Conservation (phyloP, 2,888 invertebrate species). For the Dysmachus trigonus region DNA sequence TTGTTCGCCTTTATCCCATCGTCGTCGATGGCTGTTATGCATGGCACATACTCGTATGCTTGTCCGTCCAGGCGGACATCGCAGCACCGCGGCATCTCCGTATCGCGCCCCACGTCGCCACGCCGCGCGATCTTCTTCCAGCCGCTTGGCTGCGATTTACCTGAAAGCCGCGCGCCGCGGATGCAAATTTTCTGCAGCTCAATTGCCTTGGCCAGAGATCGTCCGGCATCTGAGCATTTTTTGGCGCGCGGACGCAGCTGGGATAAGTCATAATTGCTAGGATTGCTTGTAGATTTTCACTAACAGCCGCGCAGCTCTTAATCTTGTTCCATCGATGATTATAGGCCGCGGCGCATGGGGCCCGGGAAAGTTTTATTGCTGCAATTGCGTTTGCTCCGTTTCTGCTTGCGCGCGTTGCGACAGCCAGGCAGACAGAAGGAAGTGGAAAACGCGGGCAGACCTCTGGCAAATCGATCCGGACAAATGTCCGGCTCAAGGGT, state of each 20-base stretch:
- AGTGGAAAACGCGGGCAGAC: background rate
- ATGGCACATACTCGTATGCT: background rate
- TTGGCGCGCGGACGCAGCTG: background rate
- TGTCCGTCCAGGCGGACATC: background rate
- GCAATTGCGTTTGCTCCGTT: background rate
- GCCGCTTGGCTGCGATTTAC: background rate
- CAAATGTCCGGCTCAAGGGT: background rate
- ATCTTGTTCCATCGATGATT: constrained; percentile 36
- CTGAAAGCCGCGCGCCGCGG: background rate
- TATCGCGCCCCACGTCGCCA: background rate
- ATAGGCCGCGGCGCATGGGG: background rate
- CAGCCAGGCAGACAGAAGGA: background rate
- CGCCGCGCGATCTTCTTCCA: background rate
- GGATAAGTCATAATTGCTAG: constrained; percentile 41
- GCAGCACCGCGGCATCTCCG: background rate
- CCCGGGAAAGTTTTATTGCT: constrained; percentile 6
- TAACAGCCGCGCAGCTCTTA: constrained; percentile 10
- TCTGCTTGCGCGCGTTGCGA: no score
- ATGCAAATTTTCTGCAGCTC: background rate
- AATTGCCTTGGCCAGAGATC: background rate
- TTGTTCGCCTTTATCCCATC: constrained; percentile 24
- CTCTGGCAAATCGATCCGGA: background rate
- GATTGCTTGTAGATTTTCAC: constrained; percentile 29
- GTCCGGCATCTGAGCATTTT: background rate
- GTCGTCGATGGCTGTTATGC: background rate